phyloP scores from a whole-genome alignment of 2,888 invertebrate species.

The Dolichomitus sp. region DNA sequence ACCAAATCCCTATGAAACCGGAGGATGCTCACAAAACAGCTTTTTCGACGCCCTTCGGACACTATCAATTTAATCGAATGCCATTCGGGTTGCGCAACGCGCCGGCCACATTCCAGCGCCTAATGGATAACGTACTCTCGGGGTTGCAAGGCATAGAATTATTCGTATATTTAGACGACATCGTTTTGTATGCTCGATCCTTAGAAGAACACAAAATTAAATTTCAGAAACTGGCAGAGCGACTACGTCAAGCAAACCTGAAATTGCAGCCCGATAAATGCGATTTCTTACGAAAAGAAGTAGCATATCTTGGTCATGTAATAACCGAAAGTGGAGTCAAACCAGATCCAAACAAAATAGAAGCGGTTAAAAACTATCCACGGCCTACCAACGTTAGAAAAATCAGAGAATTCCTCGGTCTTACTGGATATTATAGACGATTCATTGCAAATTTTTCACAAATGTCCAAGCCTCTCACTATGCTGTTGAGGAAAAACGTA shows the following conservation, averaged over 20 bases:
- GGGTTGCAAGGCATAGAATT: constrained; percentile 23
- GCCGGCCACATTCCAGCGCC: constrained; percentile 12
- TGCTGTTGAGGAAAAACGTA: constrained; percentile 37
- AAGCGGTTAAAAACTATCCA: constrained; percentile 68
- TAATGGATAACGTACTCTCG: constrained; percentile 40
- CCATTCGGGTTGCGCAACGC: constrained; percentile 29
- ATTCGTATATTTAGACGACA: constrained; percentile 51
- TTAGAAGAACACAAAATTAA: constrained; percentile 46
- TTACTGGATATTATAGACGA: constrained; percentile 77
- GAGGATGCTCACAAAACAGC: constrained; percentile 25
- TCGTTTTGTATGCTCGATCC: constrained; percentile 29
- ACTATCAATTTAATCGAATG: not conserved
- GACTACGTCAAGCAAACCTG: constrained; percentile 6
- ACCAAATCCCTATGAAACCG: constrained; percentile 29
- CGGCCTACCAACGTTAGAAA: constrained; percentile 64
- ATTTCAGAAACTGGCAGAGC: constrained; percentile 15
- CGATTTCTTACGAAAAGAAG: constrained; percentile 27
- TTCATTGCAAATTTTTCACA: constrained; percentile 56
- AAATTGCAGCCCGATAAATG: constrained; percentile 22
- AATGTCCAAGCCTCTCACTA: constrained; percentile 58
- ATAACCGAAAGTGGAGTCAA: constrained; percentile 28
- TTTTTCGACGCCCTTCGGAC: constrained; percentile 25
- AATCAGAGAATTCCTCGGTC: constrained; percentile 75
- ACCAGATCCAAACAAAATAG: constrained; percentile 62
- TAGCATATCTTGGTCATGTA: constrained; percentile 19